Percentiles rank a stretch among this genome's conserved stretches.
Evolutionary conservation across 2,113 vertebrate species (phyloP).

Genomic region (Takifugu bimaculatus): DNA sequence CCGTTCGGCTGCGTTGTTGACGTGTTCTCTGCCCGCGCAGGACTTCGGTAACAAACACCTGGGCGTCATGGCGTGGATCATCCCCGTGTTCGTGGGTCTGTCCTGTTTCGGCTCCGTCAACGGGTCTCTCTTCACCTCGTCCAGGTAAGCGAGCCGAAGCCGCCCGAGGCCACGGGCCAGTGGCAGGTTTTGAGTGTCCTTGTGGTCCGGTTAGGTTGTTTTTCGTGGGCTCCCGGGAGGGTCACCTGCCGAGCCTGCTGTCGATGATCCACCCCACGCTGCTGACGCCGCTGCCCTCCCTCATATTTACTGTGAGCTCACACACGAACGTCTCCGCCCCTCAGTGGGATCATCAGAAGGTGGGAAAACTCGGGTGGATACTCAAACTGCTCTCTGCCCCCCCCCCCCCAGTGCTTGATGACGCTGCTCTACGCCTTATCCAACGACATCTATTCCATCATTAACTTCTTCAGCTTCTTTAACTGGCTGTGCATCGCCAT

Average conservation of each 20-base stretch:
- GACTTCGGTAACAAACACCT: constrained; percentile 92
- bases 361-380: no score
- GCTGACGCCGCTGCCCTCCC: constrained; percentile 89
- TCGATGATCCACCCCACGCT: constrained; percentile 95
- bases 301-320: constrained; percentile 87
- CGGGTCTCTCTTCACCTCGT: constrained; percentile 95
- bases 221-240: constrained; percentile 93
- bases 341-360: no score
- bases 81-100: constrained; percentile 93
- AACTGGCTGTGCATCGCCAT: constrained; percentile 98
- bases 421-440: constrained; percentile 96
- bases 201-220: constrained; percentile 80
- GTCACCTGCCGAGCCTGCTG: constrained; percentile 90
- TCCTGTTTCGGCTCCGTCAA: constrained; percentile 98
- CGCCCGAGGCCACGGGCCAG: no score
- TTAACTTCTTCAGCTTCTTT: constrained; percentile 99
- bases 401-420: constrained; percentile 83
- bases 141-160: constrained; percentile 75
- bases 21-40: constrained; percentile 51
- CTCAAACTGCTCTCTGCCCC: not conserved
- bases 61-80: constrained; percentile 95
- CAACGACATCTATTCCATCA: constrained; percentile 94
- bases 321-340: no score
- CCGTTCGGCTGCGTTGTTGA: not conserved
- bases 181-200: not conserved